These are phyloP conservation scores for Gerris buenoi DNA, from an alignment of 1,140 invertebrate species.

Conservation along the genomic window DNA sequence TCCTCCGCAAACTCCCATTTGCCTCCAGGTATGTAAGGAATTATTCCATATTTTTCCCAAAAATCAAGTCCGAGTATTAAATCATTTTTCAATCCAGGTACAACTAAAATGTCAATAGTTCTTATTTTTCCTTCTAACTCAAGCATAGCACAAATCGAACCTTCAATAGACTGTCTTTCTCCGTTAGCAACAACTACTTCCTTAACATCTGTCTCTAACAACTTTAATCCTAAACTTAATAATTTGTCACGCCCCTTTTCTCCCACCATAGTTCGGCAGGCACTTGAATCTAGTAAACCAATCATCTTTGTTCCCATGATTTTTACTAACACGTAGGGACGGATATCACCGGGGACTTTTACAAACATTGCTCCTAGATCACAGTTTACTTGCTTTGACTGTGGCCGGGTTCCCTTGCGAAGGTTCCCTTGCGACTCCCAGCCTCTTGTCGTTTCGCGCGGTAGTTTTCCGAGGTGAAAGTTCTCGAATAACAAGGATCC, in stretches of 20 bases:
- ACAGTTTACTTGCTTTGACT: too few species aligned
- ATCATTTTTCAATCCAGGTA: background rate
- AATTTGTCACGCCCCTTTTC: background rate
- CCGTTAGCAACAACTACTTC: background rate
- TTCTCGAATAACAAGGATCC: too few species aligned
- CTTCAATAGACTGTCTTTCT: background rate
- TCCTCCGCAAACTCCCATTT: background rate
- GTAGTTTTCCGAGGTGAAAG: too few species aligned
- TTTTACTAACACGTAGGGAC: too few species aligned
- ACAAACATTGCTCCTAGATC: too few species aligned
- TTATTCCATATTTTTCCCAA: background rate
- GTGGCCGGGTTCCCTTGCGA: too few species aligned
- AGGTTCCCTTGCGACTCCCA: too few species aligned
- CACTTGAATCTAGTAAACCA: background rate
- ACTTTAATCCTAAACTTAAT: background rate
- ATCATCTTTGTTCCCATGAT: too few species aligned
- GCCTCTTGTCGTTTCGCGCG: too few species aligned
- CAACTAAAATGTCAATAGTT: background rate
- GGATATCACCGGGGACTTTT: too few species aligned
- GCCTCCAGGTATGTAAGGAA: background rate
- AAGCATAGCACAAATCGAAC: background rate
- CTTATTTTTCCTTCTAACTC: background rate
- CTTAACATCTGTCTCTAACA: background rate
- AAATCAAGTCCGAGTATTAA: background rate
- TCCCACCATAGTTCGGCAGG: background rate